Conservation (phyloP, 2,888 invertebrate genomes). For the Zaprionus obscuricornis region DNA sequence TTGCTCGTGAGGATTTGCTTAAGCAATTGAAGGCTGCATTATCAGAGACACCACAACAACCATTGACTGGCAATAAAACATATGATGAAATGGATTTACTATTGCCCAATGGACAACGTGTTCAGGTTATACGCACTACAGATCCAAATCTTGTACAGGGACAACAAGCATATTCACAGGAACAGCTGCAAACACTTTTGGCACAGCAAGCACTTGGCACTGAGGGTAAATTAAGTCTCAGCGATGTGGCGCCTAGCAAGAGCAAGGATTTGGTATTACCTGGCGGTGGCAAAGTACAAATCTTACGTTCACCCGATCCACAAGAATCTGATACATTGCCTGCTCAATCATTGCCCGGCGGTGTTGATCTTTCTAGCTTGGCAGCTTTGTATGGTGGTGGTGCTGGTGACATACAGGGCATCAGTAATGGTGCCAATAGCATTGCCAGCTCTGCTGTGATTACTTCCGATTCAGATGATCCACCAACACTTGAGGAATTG, state of each 20-base stretch:
- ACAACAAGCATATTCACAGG: conserved; percentile 83
- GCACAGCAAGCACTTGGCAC: conserved; percentile 67
- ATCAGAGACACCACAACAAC: conserved; percentile 87
- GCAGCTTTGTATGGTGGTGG: conserved; percentile 80
- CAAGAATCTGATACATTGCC: conserved; percentile 85
- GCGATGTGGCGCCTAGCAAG: conserved; percentile 76
- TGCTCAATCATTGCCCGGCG: conserved; percentile 68
- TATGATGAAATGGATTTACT: conserved; percentile 90
- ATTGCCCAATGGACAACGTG: conserved; percentile 89
- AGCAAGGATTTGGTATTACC: conserved; percentile 89
- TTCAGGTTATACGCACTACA: conserved; percentile 89
- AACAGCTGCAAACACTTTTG: conserved; percentile 83
- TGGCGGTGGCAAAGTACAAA: conserved; percentile 90
- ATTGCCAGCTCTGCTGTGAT: conserved; percentile 83
- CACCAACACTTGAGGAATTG: conserved; percentile 90
- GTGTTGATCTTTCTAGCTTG: conserved; percentile 79
- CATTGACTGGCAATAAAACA: conserved; percentile 87
- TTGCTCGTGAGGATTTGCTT: conserved; percentile 88
- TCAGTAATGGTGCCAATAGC: conserved; percentile 77
- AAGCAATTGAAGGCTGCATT: conserved; percentile 90
- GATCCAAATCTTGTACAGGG: conserved; percentile 89
- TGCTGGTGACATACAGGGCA: conserved; percentile 67
- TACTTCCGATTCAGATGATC: conserved; percentile 85
- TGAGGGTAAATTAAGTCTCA: conserved; percentile 61
- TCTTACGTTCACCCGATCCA: conserved; percentile 88